Evolutionary conservation across 2,888 invertebrate genomes (phyloP).

Genomic region (Tinea trinotella): DNA sequence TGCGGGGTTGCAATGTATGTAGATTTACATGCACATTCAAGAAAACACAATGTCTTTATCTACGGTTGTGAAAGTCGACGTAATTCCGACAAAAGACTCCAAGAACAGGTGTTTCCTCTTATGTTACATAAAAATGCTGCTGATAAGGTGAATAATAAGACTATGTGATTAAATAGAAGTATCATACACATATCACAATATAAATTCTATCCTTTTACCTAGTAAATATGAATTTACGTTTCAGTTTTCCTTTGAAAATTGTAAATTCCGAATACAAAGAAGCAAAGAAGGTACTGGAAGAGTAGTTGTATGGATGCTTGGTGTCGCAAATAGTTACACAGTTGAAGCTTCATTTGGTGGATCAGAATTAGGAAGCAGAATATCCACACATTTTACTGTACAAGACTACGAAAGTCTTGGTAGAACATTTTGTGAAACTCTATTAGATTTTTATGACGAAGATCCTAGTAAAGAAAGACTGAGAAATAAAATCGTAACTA

Average conservation of each 20-base stretch:
- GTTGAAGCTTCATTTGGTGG: slow-evolving; percentile 97
- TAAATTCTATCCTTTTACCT: no score
- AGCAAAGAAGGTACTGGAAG: slow-evolving; percentile 96
- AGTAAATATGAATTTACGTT: slow-evolving; percentile 27
- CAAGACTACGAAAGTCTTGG: slow-evolving; percentile 80
- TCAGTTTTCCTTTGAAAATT: slow-evolving; percentile 94
- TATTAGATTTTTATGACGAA: slow-evolving; percentile 91
- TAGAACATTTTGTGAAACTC: slow-evolving; percentile 91
- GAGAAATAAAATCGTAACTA: slow-evolving; percentile 84
- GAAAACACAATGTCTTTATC: slow-evolving; percentile 95
- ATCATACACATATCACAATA: no score
- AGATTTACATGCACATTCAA: slow-evolving; percentile 95
- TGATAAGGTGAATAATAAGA: slow-evolving; percentile 78
- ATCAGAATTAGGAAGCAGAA: slow-evolving; percentile 84
- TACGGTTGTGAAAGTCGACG: slow-evolving; percentile 95
- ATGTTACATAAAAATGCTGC: slow-evolving; percentile 95
- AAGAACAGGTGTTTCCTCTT: slow-evolving; percentile 94
- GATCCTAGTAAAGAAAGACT: slow-evolving; percentile 87
- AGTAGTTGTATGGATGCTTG: slow-evolving; percentile 96
- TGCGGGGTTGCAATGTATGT: slow-evolving; percentile 92
- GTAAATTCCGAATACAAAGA: slow-evolving; percentile 93
- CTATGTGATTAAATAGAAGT: not conserved
- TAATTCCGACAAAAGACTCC: slow-evolving; percentile 82
- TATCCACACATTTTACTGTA: slow-evolving; percentile 89
- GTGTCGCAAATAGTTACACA: slow-evolving; percentile 94